phyloP scores from a whole-genome alignment of 2,113 vertebrate species.

The Onychostoma macrolepis region DNA sequence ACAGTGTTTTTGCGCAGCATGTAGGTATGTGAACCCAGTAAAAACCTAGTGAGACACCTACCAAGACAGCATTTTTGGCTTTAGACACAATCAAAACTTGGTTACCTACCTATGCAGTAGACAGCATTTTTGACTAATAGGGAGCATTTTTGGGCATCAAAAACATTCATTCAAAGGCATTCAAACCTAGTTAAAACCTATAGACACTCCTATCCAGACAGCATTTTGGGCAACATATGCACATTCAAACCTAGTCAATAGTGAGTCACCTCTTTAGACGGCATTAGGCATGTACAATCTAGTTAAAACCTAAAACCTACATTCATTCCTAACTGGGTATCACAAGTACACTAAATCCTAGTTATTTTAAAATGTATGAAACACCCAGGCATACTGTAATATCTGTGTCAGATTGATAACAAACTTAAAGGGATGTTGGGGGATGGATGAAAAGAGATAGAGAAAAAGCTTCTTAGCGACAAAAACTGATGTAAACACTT shows the following conservation, averaged over 20 bases:
- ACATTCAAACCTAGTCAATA: constrained; percentile 13
- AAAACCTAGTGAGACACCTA: background rate
- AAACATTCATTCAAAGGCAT: background rate
- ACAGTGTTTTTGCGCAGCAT: background rate
- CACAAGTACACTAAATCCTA: background rate
- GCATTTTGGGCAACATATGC: background rate
- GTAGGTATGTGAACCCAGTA: background rate
- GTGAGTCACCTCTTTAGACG: background rate
- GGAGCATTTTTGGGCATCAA: background rate
- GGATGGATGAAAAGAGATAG: constrained; percentile 63
- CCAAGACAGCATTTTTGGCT: background rate
- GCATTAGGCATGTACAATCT: background rate
- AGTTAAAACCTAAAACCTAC: background rate
- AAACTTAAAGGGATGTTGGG: constrained; percentile 9
- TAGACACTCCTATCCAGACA: background rate
- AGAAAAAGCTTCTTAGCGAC: constrained; percentile 64
- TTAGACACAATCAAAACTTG: background rate
- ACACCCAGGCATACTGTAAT: background rate
- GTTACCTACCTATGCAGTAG: background rate
- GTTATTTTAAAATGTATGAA: background rate
- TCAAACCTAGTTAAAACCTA: background rate
- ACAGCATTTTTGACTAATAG: background rate
- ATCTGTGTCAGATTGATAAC: background rate
- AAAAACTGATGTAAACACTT: background rate
- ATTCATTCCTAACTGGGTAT: background rate